These are phyloP conservation scores for Drosophila pallidifrons DNA, from an alignment of 1,140 invertebrate species.

Conservation along the genomic window DNA sequence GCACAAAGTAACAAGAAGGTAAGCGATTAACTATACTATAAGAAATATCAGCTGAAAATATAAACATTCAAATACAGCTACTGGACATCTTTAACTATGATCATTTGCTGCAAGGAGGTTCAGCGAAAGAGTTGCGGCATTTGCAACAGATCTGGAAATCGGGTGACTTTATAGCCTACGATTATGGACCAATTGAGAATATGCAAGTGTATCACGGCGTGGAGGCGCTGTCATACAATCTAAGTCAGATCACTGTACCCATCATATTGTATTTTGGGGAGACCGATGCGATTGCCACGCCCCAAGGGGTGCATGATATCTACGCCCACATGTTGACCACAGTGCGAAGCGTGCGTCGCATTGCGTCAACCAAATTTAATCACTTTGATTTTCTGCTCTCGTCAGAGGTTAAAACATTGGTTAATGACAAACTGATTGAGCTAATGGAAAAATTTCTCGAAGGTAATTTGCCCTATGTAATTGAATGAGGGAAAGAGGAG, in stretches of 20 bases:
- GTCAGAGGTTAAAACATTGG: constrained; percentile 86
- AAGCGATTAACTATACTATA: neutral
- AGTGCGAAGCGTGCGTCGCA: constrained; percentile 84
- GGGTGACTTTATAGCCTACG: constrained; percentile 78
- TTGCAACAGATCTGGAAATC: constrained; percentile 80
- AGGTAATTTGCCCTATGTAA: constrained; percentile 78
- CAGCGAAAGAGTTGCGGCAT: constrained; percentile 63
- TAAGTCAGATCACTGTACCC: constrained; percentile 87
- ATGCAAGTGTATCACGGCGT: constrained; percentile 84
- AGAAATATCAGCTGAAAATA: neutral
- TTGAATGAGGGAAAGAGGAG: constrained; percentile 57
- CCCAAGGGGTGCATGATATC: constrained; percentile 87
- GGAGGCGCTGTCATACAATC: constrained; percentile 86
- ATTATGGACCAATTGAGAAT: constrained; percentile 84
- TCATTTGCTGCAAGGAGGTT: constrained; percentile 70
- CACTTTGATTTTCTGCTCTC: constrained; percentile 89
- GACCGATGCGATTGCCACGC: constrained; percentile 89
- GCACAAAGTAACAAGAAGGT: constrained; percentile 65
- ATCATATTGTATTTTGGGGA: constrained; percentile 90
- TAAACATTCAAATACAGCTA: constrained; percentile 30
- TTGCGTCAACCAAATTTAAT: constrained; percentile 85
- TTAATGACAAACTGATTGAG: constrained; percentile 86
- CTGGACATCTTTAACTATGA: constrained; percentile 73
- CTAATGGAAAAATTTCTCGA: constrained; percentile 80
- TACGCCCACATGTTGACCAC: constrained; percentile 83